Evolutionary conservation across 2,888 invertebrate species (phyloP), one percentile per base, ranked within the genome.

Genomic region (Augiades crinisus): DNA sequence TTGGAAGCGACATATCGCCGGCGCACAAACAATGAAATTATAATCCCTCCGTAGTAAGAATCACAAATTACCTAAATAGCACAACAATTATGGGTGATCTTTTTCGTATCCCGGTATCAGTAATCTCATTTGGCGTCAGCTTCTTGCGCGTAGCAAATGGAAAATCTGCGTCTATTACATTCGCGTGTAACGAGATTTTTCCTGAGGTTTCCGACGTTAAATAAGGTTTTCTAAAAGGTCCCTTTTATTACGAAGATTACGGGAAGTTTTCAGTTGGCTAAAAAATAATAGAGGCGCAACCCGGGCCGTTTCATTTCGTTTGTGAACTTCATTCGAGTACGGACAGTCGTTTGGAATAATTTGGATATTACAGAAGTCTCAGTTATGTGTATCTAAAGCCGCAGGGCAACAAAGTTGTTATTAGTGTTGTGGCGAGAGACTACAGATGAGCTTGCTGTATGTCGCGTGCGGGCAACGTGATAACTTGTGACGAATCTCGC

Each of bases 241-340:
- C 17, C 36, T 52, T 52, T 52, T 52, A 46, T 52, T 38, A 40
- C 52, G 19, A 31, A 44, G 51, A 51, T 51, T 24, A 37, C 44
- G 51, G 19, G 44, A 16, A 44, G 27, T 44, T 50, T 50, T 36
- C 27, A 36, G 30, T 44, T 44, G 43, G 43, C 50, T 36, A 37
- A 50, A 49, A 43, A 50, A n/a, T 50, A 50, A 50, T 50, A 50
- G 21, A 38, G 14, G 10, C 7, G n/a, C 30, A 36, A 21, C 14
- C 10, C 8, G 19, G 7, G 40, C 14, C 30, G 10, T 37, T 38
- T 37, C 22, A 22, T 45, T 37, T 51, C 27, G 37, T n/a, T n/a
- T n/a, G n/a, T n/a, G n/a, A n/a, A n/a, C 16, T 44, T 31, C 16
- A 24, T 22, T 38, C 27, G 37, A 22, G 37, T 13, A 16, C 19